Evolutionary conservation across 2,113 vertebrate genomes (phyloP), one percentile per base, ranked within the genome.

Genomic region (Tringa solitaria): DNA sequence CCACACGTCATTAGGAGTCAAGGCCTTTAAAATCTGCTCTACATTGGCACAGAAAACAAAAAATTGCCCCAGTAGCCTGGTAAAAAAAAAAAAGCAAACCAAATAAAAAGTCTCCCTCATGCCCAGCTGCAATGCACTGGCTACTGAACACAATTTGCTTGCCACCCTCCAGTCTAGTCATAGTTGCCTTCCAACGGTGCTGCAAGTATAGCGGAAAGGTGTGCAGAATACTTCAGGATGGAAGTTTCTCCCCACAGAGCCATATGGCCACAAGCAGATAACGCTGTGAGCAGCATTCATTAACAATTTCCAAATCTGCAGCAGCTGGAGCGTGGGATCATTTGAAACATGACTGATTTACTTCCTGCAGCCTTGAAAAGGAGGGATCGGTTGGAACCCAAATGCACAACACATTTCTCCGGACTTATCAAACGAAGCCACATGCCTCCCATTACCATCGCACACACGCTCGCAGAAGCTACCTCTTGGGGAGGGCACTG

Each of bases 341-440:
- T 94, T 96, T 90, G 90, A 97, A 96, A 94, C 87, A 93, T 18
- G 84, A 96, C 84, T 93, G 94, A 96, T 96, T 96, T 97, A 96
- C 93, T 96, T 95, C 95, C 95, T 94, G 87, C 95, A 96, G 92
- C 93, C 91, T 80, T 85, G 75, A 94, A 90, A 91, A 93, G 87
- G 72, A 88, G 82, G 95, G 91, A 89, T 94, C 8, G 0, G 39
- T 89, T 64, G 91, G 91, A 96, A 94, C 74, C 77, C 87, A 89
- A 95, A 91, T 4, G 73, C 56, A 91, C 79, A 90, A 86, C 87
- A 51, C 59, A 63, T 93, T 96, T 90, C 75, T 89, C 85, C 54
- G 93, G 95, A 94, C 90, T 95, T 96, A 94, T 65, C 87, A 83
- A 94, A 93, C 0, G 18, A 45, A 93, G 74, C 57, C 92, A 94